Percentiles rank a stretch among this genome's conserved stretches.
These are phyloP conservation scores for Seladonia tumulorum DNA, from an alignment of 2,888 invertebrate genomes.

Conservation along the genomic window DNA sequence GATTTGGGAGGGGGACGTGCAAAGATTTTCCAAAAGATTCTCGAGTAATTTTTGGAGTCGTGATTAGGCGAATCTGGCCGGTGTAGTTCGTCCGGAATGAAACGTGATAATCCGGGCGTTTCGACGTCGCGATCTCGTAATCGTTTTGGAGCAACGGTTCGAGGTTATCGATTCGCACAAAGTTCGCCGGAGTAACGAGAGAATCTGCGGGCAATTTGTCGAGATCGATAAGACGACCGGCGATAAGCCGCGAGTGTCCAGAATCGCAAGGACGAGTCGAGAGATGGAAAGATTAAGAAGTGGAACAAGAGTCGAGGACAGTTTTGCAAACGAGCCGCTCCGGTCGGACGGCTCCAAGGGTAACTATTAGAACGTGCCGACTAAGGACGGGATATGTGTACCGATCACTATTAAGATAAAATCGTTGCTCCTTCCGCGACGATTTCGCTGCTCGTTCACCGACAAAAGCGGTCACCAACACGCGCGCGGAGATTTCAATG, in stretches of 20 bases:
- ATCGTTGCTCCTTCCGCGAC: constrained; percentile 28
- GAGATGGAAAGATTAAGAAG: constrained; percentile 54
- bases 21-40: too few species aligned
- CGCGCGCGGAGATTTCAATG: neutral
- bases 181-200: neutral
- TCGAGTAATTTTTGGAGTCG: neutral
- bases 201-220: constrained; percentile 37
- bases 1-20: too few species aligned
- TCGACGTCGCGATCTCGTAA: neutral
- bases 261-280: constrained; percentile 53
- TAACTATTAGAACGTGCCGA: constrained; percentile 12
- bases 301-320: constrained; percentile 48
- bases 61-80: neutral
- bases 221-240: constrained; percentile 31
- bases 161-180: constrained; percentile 20
- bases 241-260: constrained; percentile 43
- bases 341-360: constrained; percentile 26
- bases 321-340: constrained; percentile 31
- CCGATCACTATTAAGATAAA: constrained; percentile 47
- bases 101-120: neutral
- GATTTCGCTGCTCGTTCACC: constrained; percentile 28
- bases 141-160: neutral
- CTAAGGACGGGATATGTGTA: neutral
- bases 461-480: constrained; percentile 19
- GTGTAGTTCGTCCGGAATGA: neutral